phyloP scores from a whole-genome alignment of 1,140 invertebrate genomes.

The Drosophila ogumai region DNA sequence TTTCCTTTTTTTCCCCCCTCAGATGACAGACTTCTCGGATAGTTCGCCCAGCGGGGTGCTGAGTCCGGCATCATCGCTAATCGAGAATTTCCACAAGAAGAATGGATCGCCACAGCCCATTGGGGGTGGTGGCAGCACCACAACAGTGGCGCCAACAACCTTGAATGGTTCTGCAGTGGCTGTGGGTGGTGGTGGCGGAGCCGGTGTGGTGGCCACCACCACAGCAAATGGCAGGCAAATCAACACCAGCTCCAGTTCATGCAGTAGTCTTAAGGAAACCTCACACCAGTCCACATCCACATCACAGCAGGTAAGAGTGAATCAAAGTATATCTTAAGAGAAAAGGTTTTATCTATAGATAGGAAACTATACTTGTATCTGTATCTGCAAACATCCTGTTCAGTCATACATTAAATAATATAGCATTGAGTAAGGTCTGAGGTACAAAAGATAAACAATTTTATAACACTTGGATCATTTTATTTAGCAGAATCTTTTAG shows the following conservation, averaged over 20 bases:
- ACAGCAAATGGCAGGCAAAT: constrained; percentile 69
- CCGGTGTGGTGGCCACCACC: constrained; percentile 37
- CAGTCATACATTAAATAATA: not conserved
- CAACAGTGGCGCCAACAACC: constrained; percentile 32
- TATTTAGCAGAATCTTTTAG: too few relatives aligned
- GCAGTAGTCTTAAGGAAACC: constrained; percentile 85
- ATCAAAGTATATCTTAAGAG: too few relatives aligned
- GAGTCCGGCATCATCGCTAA: constrained; percentile 77
- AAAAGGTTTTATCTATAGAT: not conserved
- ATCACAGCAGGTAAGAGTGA: constrained; percentile 78
- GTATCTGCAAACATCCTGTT: not conserved
- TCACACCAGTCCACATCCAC: constrained; percentile 82
- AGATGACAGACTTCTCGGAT: constrained; percentile 85
- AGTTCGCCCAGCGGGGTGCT: constrained; percentile 75
- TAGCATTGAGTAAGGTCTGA: not conserved
- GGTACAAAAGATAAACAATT: not conserved
- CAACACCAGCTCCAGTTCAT: constrained; percentile 79
- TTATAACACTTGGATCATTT: too few relatives aligned
- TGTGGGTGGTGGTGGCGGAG: constrained; percentile 27
- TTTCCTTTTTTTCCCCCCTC: not conserved
- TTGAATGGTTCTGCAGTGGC: constrained; percentile 51
- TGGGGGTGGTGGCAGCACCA: constrained; percentile 9
- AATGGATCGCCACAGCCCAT: constrained; percentile 47
- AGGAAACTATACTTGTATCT: not conserved
- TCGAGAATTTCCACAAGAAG: constrained; percentile 85